Conservation (phyloP, 2,888 invertebrate species). For the Polylopha cassiicola region DNA sequence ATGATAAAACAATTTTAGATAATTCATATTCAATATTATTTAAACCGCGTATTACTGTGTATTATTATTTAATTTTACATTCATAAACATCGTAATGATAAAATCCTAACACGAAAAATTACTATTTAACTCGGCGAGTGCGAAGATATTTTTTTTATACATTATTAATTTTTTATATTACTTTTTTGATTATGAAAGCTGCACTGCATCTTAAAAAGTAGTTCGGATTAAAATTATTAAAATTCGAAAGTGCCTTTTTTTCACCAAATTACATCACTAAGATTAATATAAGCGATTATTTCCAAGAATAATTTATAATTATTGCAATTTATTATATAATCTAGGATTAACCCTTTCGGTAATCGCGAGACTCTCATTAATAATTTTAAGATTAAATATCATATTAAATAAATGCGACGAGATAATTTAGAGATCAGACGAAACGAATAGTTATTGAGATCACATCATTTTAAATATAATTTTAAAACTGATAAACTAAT, state of each 20-base stretch:
- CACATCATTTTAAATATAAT: slow-evolving; percentile 50
- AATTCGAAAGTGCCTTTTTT: slow-evolving; percentile 46
- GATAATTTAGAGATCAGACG: slow-evolving; percentile 67
- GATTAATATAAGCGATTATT: slow-evolving; percentile 55
- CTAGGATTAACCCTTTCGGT: slow-evolving; percentile 24
- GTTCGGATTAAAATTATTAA: slow-evolving; percentile 58
- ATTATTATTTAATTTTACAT: slow-evolving; percentile 30
- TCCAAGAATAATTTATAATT: slow-evolving; percentile 48
- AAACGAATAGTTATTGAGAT: slow-evolving; percentile 62
- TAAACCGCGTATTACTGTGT: slow-evolving; percentile 7
- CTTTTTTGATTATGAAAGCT: slow-evolving; percentile 52
- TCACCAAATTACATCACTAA: slow-evolving; percentile 51
- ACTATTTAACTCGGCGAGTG: slow-evolving; percentile 47
- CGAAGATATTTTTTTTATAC: slow-evolving; percentile 52
- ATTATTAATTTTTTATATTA: slow-evolving; percentile 42
- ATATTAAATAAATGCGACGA: slow-evolving; percentile 64
- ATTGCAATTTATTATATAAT: slow-evolving; percentile 44
- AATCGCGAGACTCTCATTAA: slow-evolving; percentile 32
- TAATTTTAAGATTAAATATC: slow-evolving; percentile 41
- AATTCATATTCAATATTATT: slow-evolving; percentile 6
- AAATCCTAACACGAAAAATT: slow-evolving; percentile 45
- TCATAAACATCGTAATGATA: slow-evolving; percentile 45
- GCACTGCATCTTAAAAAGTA: slow-evolving; percentile 50
- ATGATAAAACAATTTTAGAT: slow-evolving; percentile 15
- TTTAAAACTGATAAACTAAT: slow-evolving; percentile 59